Evolutionary conservation across 2,797 vertebrate species (phyloP), one percentile per base, ranked within the genome.

Genomic region (Pipistrellus pygmaeus): DNA sequence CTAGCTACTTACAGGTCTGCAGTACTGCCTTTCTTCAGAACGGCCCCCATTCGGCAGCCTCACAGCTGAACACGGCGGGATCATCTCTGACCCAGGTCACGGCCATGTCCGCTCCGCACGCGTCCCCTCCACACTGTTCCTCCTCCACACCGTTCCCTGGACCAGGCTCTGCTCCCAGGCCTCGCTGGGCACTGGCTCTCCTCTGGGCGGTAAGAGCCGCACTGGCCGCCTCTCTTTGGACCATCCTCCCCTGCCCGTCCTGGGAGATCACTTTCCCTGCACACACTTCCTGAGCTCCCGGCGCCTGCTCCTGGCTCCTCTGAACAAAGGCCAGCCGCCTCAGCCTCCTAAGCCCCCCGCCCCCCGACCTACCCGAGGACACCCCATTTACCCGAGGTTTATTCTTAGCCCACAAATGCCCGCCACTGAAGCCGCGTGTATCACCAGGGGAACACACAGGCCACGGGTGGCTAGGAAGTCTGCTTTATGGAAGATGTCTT

Each of bases 241-340:
- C 25, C 18, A 4, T 3, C 68, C 85, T 18, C 41, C 32, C 48
- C 23, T 27, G 14, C 17, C 66, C 1, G 32, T 17, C 60, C 86
- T 23, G 38, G 38, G 38, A 41, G 38, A 41, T 41, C 38, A 41
- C 38, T 41, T 41, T 41, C 38, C 38, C 38, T 7, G 38, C 38
- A 41, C 38, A 75, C 41, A 57, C 91, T 90, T 91, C 94, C 95
- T 94, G 94, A 32, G 68, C 60, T 87, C 91, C 73, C 8, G 0
- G 68, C 69, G 64, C 73, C 86, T 68, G 64, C 86, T 87, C 91
- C 85, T 46, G 64, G 77, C 75, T 35, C 41, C 73, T 60, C 51
- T 77, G 73, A 80, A 95, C 88, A 90, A 90, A 90, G 78, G 91
- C 75, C 76, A 44, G 21, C 46, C 0, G 0, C 71, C 57, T 76